phyloP scores from a whole-genome alignment of 1,140 invertebrate species.

The Micrasema minimum region DNA sequence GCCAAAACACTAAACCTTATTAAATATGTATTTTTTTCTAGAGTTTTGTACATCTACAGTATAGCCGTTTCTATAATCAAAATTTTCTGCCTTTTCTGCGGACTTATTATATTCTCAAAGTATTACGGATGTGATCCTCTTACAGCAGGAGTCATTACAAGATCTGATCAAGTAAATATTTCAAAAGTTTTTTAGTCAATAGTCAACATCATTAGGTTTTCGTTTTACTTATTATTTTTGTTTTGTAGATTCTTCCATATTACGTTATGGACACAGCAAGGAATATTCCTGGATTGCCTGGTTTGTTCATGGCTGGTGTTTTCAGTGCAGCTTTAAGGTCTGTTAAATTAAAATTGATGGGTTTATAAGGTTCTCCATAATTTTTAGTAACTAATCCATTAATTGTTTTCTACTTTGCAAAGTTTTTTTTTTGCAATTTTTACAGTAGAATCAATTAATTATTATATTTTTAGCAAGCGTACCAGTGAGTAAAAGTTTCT shows the following conservation, averaged over 20 bases:
- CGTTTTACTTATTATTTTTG: too few relatives aligned
- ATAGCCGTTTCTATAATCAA: conserved; percentile 64
- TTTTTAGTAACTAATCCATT: not conserved
- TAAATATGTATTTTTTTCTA: conserved; percentile 46
- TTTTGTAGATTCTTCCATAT: conserved; percentile 65
- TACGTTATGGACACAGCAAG: conserved; percentile 73
- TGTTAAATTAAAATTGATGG: too few relatives aligned
- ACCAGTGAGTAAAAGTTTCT: too few relatives aligned
- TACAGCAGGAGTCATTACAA: conserved; percentile 60
- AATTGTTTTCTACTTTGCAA: too few relatives aligned
- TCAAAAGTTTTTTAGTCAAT: not conserved
- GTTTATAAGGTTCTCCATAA: too few relatives aligned
- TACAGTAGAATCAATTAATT: too few relatives aligned
- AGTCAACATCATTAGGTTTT: not conserved
- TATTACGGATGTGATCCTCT: conserved; percentile 64
- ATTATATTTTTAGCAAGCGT: too few relatives aligned
- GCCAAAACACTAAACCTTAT: too few relatives aligned
- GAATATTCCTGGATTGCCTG: conserved; percentile 74
- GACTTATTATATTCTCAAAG: conserved; percentile 62
- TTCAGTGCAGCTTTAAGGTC: conserved; percentile 73
- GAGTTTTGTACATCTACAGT: conserved; percentile 60
- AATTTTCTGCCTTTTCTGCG: conserved; percentile 61
- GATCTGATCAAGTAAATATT: conserved; percentile 61
- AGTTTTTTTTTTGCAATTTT: too few relatives aligned
- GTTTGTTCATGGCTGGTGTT: conserved; percentile 77